A percentile compares a stretch with the other conserved stretches of the same genome.
Conservation (phyloP, 2,113 vertebrate genomes). For the Catagonus wagneri region DNA sequence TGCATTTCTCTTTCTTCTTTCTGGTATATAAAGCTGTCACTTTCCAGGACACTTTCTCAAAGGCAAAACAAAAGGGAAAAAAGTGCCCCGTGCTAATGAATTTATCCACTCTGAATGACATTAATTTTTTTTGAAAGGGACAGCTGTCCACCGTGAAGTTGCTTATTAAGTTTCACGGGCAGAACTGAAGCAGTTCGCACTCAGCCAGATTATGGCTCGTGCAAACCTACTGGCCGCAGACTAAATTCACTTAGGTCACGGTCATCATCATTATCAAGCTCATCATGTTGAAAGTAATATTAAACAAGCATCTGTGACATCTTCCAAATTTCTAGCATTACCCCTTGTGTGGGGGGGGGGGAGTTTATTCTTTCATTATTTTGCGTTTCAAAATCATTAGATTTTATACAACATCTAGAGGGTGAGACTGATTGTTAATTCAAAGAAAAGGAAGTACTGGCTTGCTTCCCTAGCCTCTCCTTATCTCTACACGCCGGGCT, state of each 20-base stretch:
- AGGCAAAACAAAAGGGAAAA: slow-evolving; percentile 12
- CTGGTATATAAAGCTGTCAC: not conserved
- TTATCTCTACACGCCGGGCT: not conserved
- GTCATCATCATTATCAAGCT: not conserved
- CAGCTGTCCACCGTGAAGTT: not conserved
- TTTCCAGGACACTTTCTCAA: not conserved
- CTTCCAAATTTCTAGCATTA: not conserved
- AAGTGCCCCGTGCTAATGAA: not conserved
- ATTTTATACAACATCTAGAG: not conserved
- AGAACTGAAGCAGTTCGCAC: not conserved
- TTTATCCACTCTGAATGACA: not conserved
- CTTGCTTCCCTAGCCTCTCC: not conserved
- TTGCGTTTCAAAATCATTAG: not conserved
- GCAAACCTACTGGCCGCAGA: not conserved
- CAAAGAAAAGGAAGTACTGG: not conserved
- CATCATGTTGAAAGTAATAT: not conserved
- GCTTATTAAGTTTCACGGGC: not conserved
- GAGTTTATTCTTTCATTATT: not conserved
- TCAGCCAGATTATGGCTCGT: not conserved
- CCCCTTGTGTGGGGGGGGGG: not conserved
- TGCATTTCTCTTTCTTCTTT: not conserved
- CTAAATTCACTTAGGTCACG: not conserved
- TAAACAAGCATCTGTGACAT: not conserved
- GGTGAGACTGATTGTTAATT: not conserved
- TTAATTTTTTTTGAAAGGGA: not conserved